Conservation (phyloP, 2,113 vertebrate species). For the Diadophis punctatus region DNA sequence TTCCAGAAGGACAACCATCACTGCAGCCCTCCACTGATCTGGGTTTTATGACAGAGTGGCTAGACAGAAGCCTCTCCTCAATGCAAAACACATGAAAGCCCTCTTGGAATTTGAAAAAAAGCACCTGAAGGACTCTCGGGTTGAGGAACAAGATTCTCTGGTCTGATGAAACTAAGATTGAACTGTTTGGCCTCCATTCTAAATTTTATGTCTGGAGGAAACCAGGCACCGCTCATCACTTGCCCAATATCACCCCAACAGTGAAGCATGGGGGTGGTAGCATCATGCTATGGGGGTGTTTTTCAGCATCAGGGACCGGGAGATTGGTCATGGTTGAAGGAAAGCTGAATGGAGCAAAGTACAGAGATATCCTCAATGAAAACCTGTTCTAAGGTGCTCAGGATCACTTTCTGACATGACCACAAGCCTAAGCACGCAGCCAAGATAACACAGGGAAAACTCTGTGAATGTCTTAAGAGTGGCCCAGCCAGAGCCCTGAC, state of each 20-base stretch:
- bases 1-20: neutral
- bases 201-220: neutral
- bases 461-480: neutral
- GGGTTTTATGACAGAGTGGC: neutral
- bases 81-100: neutral
- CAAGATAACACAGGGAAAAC: neutral
- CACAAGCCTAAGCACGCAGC: neutral
- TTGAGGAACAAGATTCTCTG: neutral
- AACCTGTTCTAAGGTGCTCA: neutral
- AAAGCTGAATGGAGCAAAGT: neutral
- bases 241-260: neutral
- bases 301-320: neutral
- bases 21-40: neutral
- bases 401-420: neutral
- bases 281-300: neutral
- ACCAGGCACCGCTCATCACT: neutral
- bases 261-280: neutral
- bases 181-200: neutral
- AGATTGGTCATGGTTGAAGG: neutral
- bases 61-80: neutral
- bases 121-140: neutral
- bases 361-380: neutral
- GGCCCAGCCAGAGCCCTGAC: neutral
- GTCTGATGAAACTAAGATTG: neutral
- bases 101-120: neutral